These are phyloP conservation scores for Sarcophaga subvicina DNA, from an alignment of 2,888 invertebrate species.

Conservation along the genomic window DNA sequence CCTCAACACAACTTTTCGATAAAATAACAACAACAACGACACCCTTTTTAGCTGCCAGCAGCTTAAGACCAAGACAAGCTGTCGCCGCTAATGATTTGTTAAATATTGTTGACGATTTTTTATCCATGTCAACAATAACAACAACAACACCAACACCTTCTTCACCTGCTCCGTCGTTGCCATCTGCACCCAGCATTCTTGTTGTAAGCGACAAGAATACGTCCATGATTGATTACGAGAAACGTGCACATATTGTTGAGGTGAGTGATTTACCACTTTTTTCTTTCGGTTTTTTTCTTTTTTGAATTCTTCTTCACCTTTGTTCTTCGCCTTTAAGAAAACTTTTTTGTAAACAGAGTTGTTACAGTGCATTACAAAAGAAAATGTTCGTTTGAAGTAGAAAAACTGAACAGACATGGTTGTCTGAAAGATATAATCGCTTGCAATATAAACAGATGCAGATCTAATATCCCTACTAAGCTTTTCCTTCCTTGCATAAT, in stretches of 20 bases:
- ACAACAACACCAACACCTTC: constrained; percentile 1
- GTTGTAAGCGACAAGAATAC: constrained; percentile 72
- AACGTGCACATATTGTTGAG: constrained; percentile 81
- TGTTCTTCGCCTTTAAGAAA: too few relatives aligned
- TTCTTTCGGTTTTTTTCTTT: background rate
- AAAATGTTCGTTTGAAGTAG: too few relatives aligned
- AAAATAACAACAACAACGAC: constrained; percentile 34
- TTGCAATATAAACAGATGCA: too few relatives aligned
- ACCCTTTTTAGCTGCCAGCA: constrained; percentile 6
- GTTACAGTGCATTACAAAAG: too few relatives aligned
- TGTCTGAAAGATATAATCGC: too few relatives aligned
- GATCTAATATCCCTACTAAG: too few relatives aligned
- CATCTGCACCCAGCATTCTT: constrained; percentile 13
- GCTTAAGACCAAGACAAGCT: constrained; percentile 10
- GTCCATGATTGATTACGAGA: constrained; percentile 78
- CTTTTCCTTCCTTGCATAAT: too few relatives aligned
- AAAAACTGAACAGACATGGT: too few relatives aligned
- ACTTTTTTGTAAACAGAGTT: too few relatives aligned
- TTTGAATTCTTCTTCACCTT: too few relatives aligned
- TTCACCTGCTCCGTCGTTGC: constrained; percentile 1
- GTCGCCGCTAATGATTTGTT: constrained; percentile 54
- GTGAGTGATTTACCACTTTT: constrained; percentile 74
- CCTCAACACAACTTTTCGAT: background rate
- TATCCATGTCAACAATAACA: constrained; percentile 1
- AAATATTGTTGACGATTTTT: constrained; percentile 30